These are phyloP conservation scores for Onychomys torridus DNA, from an alignment of 2,797 vertebrate genomes.

Conservation along the genomic window DNA sequence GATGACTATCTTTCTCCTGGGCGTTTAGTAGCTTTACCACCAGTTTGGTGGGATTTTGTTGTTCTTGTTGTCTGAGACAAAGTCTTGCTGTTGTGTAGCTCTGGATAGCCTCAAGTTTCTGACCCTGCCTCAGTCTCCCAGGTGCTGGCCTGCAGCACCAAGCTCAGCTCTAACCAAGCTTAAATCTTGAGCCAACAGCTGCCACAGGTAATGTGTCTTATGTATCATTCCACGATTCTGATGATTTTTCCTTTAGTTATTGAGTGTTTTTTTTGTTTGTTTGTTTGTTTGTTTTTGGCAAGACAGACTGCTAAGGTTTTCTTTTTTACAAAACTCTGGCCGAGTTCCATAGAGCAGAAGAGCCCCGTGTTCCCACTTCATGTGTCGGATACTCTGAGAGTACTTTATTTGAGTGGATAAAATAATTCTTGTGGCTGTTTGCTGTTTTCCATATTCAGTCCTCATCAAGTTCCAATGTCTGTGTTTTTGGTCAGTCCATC, in stretches of 20 bases:
- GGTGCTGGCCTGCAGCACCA: no score
- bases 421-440: constrained; percentile 78
- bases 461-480: constrained; percentile 54
- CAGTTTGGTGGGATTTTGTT: background rate
- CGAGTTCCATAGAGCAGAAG: background rate
- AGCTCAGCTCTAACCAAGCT: background rate
- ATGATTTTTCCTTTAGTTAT: constrained; percentile 12
- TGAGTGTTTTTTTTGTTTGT: background rate
- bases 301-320: constrained; percentile 49
- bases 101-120: background rate
- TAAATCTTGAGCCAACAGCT: constrained; percentile 12
- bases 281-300: background rate
- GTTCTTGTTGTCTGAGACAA: background rate
- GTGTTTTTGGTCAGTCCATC: background rate
- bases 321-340: constrained; percentile 34
- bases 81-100: background rate
- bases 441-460: constrained; percentile 79
- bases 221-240: constrained; percentile 3
- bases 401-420: constrained; percentile 62
- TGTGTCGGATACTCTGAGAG: constrained; percentile 6
- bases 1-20: background rate
- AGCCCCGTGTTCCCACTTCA: background rate
- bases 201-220: constrained; percentile 1
- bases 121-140: background rate
- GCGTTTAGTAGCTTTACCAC: constrained; percentile 37